Percentiles rank a stretch among this genome's conserved stretches.
Conservation (phyloP, 2,888 invertebrate species). For the Aelia acuminata region DNA sequence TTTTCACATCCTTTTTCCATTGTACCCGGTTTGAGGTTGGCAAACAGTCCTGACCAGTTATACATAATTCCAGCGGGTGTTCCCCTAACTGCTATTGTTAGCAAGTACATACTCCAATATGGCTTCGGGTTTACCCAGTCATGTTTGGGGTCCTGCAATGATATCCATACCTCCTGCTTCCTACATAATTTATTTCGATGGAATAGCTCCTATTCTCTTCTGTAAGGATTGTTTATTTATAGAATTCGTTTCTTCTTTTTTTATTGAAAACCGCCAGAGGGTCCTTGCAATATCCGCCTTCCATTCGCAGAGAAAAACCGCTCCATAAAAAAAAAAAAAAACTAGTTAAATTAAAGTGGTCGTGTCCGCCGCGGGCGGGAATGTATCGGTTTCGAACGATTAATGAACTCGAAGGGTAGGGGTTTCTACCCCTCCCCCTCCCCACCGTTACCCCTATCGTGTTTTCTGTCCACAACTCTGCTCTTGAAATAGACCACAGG, state of each 20-base stretch:
- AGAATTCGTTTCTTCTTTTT: not conserved
- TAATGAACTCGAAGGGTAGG: not conserved
- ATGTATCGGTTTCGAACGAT: not conserved
- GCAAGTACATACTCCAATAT: not conserved
- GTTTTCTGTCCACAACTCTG: not conserved
- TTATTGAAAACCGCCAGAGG: not conserved
- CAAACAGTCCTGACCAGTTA: not conserved
- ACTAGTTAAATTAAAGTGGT: not conserved
- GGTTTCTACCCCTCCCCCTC: not conserved
- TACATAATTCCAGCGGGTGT: not conserved
- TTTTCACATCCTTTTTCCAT: not conserved
- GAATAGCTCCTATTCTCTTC: not conserved
- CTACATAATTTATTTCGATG: constrained; percentile 11
- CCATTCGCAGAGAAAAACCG: not conserved
- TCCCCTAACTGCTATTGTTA: not conserved
- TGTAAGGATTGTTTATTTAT: not conserved
- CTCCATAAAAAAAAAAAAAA: not conserved
- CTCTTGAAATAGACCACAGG: not conserved
- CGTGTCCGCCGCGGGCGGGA: not conserved
- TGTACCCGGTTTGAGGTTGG: not conserved
- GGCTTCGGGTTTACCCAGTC: not conserved
- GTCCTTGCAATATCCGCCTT: not conserved
- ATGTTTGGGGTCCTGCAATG: not conserved
- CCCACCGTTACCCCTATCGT: too few relatives aligned
- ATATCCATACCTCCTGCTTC: not conserved